Evolutionary conservation across 2,888 invertebrate genomes (phyloP).

Genomic region (Hypsopygia costalis): DNA sequence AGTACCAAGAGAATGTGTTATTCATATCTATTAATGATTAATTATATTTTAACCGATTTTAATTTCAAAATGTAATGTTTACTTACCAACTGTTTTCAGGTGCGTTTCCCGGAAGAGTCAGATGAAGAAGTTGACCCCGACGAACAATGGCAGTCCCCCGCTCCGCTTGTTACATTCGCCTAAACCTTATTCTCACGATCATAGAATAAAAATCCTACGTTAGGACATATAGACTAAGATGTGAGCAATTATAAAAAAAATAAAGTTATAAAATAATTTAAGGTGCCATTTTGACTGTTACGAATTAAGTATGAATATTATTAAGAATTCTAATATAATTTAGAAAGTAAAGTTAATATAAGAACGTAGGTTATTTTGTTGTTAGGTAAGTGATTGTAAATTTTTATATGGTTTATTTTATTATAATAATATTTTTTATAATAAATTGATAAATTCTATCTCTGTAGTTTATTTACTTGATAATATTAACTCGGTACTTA

Average conservation of each 20-base stretch:
- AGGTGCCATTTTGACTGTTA: conserved; percentile 15
- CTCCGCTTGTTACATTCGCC: conserved; percentile 66
- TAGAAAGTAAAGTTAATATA: neutral
- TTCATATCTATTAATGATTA: too few relatives aligned
- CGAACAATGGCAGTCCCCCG: conserved; percentile 52
- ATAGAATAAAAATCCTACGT: neutral
- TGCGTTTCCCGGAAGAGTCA: conserved; percentile 63
- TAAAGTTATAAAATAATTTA: conserved; percentile 7
- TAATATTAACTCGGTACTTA: too few relatives aligned
- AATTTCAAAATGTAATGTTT: too few relatives aligned
- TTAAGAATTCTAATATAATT: neutral
- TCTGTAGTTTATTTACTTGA: too few relatives aligned
- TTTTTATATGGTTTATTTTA: too few relatives aligned
- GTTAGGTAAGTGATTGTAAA: too few relatives aligned
- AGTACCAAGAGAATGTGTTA: too few relatives aligned
- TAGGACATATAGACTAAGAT: neutral
- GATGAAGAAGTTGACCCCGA: conserved; percentile 60
- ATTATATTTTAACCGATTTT: too few relatives aligned
- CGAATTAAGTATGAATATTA: neutral
- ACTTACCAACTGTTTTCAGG: conserved; percentile 45
- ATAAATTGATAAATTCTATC: too few relatives aligned
- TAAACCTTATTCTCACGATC: conserved; percentile 20
- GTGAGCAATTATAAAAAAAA: neutral
- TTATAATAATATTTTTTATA: too few relatives aligned
- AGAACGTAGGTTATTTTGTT: neutral